Evolutionary conservation across 2,888 invertebrate species (phyloP), one percentile per base, ranked within the genome.

Genomic region (Hirtodrosophila trivittata): DNA sequence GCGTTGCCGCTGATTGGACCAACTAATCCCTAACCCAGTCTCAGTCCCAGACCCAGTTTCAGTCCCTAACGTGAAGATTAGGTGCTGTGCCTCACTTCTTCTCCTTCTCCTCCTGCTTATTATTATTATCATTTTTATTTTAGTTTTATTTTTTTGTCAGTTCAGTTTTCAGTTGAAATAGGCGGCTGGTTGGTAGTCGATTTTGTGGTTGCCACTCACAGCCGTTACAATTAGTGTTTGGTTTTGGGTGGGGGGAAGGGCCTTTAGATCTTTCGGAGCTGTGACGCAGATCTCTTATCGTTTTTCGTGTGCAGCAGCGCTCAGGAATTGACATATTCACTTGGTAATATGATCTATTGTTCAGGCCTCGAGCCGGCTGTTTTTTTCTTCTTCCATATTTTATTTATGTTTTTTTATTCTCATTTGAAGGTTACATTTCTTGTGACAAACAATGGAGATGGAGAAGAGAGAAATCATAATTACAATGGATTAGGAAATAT

Each of bases 1-100:
- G 82, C 82, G 82, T 86, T 83, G 87, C 82, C 85, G 68, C 82
- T 86, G 82, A 86, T 83, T 83, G 87, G 85, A 75, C 82, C 82
- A 71, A 73, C 87, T 83, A 82, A 81, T 81, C 85, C 77, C 58
- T 69, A 55, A 57, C 41, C 60, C 67, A 16, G 18, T 25, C 12
- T 39, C 35, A 7, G 73, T 72, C 71, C 64, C n/a, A n/a, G n/a
- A n/a, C n/a, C n/a, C n/a, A n/a, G n/a, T n/a, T n/a, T n/a, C n/a
- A n/a, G n/a, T n/a, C n/a, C n/a, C n/a, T n/a, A n/a, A n/a, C n/a
- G n/a, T n/a, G n/a, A n/a, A 81, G 82, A 86, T 86, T 85, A 82
- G 75, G 46, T 56, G 45, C 74, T 73, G 63, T 30, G 4, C 33
- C 43, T 63, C 41, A 45, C 64, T 54, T 32, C 63, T 42, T 52